Evolutionary conservation across 2,888 invertebrate genomes (phyloP).

Genomic region (Lycaena phlaeas): DNA sequence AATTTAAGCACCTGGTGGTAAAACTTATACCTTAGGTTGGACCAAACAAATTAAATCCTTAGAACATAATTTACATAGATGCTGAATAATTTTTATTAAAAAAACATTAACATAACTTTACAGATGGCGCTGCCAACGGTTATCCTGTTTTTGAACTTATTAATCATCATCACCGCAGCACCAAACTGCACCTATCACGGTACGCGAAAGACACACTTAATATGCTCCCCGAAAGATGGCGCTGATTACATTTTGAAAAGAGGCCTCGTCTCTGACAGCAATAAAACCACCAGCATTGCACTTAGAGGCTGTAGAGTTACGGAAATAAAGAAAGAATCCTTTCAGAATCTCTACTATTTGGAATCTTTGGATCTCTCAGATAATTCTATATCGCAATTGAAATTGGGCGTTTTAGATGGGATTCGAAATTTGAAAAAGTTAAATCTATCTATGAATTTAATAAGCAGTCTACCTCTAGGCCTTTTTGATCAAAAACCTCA

Average conservation of each 20-base stretch:
- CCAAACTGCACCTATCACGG: slow-evolving; percentile 2
- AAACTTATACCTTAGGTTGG: too few relatives aligned
- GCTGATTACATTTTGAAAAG: slow-evolving; percentile 26
- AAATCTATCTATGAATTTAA: slow-evolving; percentile 36
- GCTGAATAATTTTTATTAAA: too few relatives aligned
- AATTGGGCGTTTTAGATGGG: slow-evolving; percentile 37
- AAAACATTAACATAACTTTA: too few relatives aligned
- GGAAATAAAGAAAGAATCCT: slow-evolving; percentile 32
- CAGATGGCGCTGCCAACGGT: not conserved
- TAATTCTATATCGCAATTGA: slow-evolving; percentile 34
- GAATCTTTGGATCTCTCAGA: slow-evolving; percentile 36
- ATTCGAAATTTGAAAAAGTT: slow-evolving; percentile 27
- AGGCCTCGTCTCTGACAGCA: slow-evolving; percentile 32
- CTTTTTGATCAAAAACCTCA: slow-evolving; percentile 37
- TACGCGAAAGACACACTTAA: slow-evolving; percentile 16
- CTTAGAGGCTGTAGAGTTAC: slow-evolving; percentile 30
- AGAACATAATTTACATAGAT: too few relatives aligned
- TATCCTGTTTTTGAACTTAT: too few relatives aligned
- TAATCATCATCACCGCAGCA: not conserved
- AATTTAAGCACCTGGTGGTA: too few relatives aligned
- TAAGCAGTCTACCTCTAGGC: slow-evolving; percentile 34
- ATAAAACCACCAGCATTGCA: slow-evolving; percentile 24
- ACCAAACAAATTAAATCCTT: too few relatives aligned
- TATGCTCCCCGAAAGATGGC: slow-evolving; percentile 23
- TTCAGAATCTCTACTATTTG: slow-evolving; percentile 30